Evolutionary conservation across 2,888 invertebrate genomes (phyloP).

Genomic region (Pharmacophagus antenor): DNA sequence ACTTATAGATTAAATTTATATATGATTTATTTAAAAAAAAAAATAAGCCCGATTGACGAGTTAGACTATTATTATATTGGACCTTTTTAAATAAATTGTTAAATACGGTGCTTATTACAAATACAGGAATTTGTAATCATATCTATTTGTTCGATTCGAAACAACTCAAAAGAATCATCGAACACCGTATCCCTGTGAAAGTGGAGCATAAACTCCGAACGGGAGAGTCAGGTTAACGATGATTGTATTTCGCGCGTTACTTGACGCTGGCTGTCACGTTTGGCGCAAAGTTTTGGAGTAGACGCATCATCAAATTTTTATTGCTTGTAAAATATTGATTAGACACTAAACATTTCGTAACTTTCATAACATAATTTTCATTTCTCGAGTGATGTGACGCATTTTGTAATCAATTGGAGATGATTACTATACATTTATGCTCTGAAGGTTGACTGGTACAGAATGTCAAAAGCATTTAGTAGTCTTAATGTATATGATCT

Average conservation of each 20-base stretch:
- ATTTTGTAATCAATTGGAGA: neutral
- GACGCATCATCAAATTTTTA: conserved; percentile 49
- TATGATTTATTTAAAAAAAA: no score
- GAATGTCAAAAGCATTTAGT: neutral
- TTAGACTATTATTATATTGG: no score
- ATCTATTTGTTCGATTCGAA: neutral
- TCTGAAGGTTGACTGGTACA: neutral
- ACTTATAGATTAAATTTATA: no score
- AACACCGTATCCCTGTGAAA: conserved; percentile 30
- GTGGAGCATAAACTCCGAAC: conserved; percentile 38
- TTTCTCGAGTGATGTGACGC: neutral
- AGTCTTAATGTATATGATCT: neutral
- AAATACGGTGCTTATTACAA: no score
- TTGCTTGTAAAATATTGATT: conserved; percentile 53
- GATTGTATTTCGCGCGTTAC: conserved; percentile 46
- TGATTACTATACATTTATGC: neutral
- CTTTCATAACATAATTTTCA: no score
- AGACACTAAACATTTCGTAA: conserved; percentile 29
- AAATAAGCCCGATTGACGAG: no score
- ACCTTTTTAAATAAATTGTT: no score
- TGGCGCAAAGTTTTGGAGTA: conserved; percentile 38
- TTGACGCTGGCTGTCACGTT: conserved; percentile 15
- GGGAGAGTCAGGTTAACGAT: conserved; percentile 55
- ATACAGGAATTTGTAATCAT: no score
- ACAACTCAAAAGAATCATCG: conserved; percentile 4